Percentiles rank a stretch among this genome's conserved stretches.
These are phyloP conservation scores for Taphrorychus bicolor DNA, from an alignment of 2,888 invertebrate genomes.

Conservation along the genomic window DNA sequence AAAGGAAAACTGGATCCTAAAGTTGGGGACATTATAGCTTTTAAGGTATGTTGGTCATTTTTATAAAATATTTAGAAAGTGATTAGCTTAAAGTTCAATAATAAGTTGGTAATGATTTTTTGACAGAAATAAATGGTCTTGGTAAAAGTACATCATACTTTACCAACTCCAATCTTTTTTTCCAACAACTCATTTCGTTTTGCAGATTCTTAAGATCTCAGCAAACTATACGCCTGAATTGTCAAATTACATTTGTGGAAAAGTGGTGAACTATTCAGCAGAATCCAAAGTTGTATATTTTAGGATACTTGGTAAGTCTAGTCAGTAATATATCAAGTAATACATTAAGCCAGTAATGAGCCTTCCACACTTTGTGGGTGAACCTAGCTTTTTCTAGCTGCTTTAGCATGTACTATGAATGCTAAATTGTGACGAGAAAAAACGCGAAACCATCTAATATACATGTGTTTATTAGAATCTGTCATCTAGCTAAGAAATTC, in stretches of 20 bases:
- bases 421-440: too few relatives aligned
- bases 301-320: conserved; percentile 16
- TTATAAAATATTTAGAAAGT: not conserved
- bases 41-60: conserved; percentile 14
- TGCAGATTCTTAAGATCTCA: conserved; percentile 15
- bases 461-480: too few relatives aligned
- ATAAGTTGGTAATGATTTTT: not conserved
- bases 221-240: conserved; percentile 15
- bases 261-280: not conserved
- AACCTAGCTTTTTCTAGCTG: too few relatives aligned
- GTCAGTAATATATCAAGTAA: too few relatives aligned
- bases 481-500: too few relatives aligned
- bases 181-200: too few relatives aligned
- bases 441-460: too few relatives aligned
- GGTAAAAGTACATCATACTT: too few relatives aligned
- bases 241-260: conserved; percentile 12
- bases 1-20: conserved; percentile 15
- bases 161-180: too few relatives aligned
- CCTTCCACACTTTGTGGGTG: too few relatives aligned
- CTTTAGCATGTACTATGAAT: too few relatives aligned
- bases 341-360: too few relatives aligned
- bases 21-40: conserved; percentile 20
- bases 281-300: conserved; percentile 7
- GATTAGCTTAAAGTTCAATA: not conserved
- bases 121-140: not conserved